Conservation (phyloP, 2,113 vertebrate species). For the Martes martes region DNA sequence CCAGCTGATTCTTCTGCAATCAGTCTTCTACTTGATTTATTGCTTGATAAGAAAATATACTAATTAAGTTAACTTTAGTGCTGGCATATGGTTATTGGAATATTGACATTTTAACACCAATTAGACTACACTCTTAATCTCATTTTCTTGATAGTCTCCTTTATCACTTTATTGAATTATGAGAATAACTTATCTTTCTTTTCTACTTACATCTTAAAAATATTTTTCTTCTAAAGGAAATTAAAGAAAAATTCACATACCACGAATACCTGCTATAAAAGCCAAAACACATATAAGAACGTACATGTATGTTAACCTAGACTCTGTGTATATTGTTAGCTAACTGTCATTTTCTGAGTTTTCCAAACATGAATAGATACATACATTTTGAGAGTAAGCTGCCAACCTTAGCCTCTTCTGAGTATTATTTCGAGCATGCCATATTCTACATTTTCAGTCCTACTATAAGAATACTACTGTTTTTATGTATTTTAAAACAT, state of each 20-base stretch:
- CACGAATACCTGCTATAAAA: background rate
- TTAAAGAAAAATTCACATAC: background rate
- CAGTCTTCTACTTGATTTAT: conserved; percentile 74
- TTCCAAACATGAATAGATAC: background rate
- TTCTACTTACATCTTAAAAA: conserved; percentile 26
- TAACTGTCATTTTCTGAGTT: background rate
- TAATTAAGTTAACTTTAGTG: conserved; percentile 78
- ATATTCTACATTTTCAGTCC: background rate
- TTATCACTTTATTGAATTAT: conserved; percentile 65
- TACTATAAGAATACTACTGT: background rate
- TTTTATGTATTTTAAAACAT: background rate
- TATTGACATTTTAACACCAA: conserved; percentile 79
- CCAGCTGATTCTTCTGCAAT: conserved; percentile 71
- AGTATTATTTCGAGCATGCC: background rate
- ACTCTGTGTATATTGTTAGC: background rate
- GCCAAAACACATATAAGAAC: background rate
- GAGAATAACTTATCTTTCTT: conserved; percentile 54
- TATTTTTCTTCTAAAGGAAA: background rate
- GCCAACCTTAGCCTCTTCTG: background rate
- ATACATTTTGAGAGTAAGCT: background rate
- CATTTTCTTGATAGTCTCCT: conserved; percentile 64
- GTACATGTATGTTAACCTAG: background rate
- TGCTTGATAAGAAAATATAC: conserved; percentile 68
- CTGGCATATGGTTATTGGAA: conserved; percentile 67
- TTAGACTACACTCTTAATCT: conserved; percentile 70